Evolutionary conservation across 92 coral and sea anemone genomes (phyloP), one percentile per base, ranked within the genome.

Genomic region (Epizoanthus illoricatus): DNA sequence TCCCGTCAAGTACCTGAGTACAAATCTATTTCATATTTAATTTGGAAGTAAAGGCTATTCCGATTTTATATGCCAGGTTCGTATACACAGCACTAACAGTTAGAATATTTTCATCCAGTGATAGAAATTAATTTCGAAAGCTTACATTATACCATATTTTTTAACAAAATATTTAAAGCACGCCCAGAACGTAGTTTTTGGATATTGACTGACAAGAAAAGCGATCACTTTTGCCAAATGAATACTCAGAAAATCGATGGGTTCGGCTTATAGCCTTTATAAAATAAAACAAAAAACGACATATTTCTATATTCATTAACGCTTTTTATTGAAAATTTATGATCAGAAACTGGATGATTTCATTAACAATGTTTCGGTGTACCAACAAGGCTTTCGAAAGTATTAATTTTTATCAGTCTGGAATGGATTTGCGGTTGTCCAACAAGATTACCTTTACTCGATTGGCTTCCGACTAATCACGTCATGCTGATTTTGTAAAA

Each of bases 401-500:
- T 36, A 58, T 63, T 9, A 20, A 5, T 78, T 28, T 78, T 78
- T 49, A 78, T 63, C 69, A 62, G 10, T 78, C 23, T 20, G 12
- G 60, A 59, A 62, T n/a, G 20, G 58, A 39, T n/a, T 78, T 78
- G 81, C 71, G 81, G 70, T 21, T 39, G 12, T 39, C 64, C 15
- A 3, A 78, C 43, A 13, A 78, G 67, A 78, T 78, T 78, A 63
- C 18, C 72, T 41, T 78, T 63, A 43, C 71, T 62, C 45, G 64
- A 33, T 78, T 78, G 82, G 64, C 65, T 78, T 62, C 62, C 82
- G 23, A 42, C 60, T 63, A 7, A 45, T 45, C 16, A 41, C 47
- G n/a, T 40, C 82, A 36, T 78, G 82, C 82, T 78, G 82, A 63
- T 57, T 47, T n/a, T 78, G 71, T 20, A 11, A 78, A 75, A 40